Percentiles rank a stretch among this genome's conserved stretches.
These are phyloP conservation scores for Tetraodon nigroviridis DNA, from an alignment of 2,113 vertebrate species.

Conservation along the genomic window DNA sequence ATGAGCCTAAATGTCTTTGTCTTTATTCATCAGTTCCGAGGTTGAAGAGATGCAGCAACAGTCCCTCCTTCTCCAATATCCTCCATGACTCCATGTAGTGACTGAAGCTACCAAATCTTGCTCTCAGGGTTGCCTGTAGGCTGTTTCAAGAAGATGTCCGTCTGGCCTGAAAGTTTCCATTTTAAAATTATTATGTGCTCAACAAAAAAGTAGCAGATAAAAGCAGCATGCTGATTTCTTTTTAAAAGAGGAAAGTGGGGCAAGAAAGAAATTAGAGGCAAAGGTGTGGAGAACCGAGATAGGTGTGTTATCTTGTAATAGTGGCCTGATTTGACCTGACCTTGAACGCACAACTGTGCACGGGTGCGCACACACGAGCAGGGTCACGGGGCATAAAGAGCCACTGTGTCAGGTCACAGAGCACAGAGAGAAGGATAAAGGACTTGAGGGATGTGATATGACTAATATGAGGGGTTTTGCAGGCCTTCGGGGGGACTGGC, in stretches of 20 bases:
- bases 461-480: slow-evolving; percentile 69
- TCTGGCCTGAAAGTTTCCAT: too few relatives aligned
- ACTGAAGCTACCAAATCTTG: slow-evolving; percentile 15
- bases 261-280: slow-evolving; percentile 18
- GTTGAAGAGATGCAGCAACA: slow-evolving; percentile 36
- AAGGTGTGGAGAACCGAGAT: slow-evolving; percentile 54
- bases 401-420: slow-evolving; percentile 71
- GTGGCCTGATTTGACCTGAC: slow-evolving; percentile 61
- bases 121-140: neutral
- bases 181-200: too few relatives aligned
- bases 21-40: slow-evolving; percentile 66
- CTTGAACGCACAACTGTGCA: slow-evolving; percentile 49
- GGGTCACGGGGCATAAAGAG: slow-evolving; percentile 69
- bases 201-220: neutral
- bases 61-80: slow-evolving; percentile 33
- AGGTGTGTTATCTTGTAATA: slow-evolving; percentile 66
- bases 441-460: slow-evolving; percentile 74
- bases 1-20: slow-evolving; percentile 69
- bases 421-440: slow-evolving; percentile 63
- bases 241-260: slow-evolving; percentile 19
- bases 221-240: slow-evolving; percentile 5
- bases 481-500: slow-evolving; percentile 59
- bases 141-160: neutral
- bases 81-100: slow-evolving; percentile 17
- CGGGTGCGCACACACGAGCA: slow-evolving; percentile 20